Evolutionary conservation across 2,888 invertebrate genomes (phyloP).

Genomic region (Philopedon plagiatum): DNA sequence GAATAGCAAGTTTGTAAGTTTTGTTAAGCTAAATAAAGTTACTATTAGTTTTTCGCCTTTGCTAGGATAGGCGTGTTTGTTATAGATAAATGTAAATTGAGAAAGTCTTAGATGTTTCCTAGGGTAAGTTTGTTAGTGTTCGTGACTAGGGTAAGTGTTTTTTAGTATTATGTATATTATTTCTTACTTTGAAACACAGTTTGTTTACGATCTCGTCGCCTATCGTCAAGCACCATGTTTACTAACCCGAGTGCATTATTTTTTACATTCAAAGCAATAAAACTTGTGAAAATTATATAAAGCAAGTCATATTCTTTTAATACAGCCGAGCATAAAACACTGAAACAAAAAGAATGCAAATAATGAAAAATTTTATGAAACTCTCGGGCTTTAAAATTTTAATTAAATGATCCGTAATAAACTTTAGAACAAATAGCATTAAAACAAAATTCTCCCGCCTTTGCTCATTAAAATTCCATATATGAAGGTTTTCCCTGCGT

Average conservation of each 20-base stretch:
- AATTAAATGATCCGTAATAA: constrained; percentile 4
- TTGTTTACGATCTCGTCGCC: too few species aligned
- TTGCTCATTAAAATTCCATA: constrained; percentile 28
- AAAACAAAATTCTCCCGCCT: constrained; percentile 27
- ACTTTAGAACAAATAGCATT: constrained; percentile 14
- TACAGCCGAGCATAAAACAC: not conserved
- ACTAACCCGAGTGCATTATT: too few species aligned
- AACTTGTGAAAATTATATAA: too few species aligned
- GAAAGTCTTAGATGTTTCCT: too few species aligned
- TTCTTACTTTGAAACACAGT: too few species aligned
- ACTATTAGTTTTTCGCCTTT: constrained; percentile 1
- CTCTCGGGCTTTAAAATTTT: not conserved
- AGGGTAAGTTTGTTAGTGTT: too few species aligned
- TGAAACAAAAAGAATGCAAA: too few species aligned
- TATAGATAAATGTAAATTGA: not conserved
- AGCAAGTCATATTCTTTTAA: too few species aligned
- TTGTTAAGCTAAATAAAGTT: constrained; percentile 17
- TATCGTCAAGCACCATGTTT: too few species aligned
- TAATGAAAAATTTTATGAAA: not conserved
- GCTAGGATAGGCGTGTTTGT: not conserved
- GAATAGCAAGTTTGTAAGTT: constrained; percentile 16
- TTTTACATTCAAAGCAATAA: too few species aligned
- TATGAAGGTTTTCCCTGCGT: constrained; percentile 25
- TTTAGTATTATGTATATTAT: too few species aligned
- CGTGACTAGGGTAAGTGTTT: too few species aligned